Base-by-base conservation (phyloP, 2,888 invertebrate genomes). In the Pinctada fucata region DNA sequence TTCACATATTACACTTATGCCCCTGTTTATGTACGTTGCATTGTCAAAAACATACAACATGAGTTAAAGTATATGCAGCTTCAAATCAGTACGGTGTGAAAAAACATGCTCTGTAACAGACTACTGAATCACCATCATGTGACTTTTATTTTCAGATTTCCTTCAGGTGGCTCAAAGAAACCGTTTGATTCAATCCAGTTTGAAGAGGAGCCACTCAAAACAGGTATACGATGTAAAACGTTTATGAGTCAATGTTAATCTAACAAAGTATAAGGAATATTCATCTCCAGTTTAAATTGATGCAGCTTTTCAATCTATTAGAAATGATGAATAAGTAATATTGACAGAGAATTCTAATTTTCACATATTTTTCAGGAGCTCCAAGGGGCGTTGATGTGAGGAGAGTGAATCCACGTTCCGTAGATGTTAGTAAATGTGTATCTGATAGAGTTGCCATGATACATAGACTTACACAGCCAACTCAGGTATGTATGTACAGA, bases 181-280 rank as follows among this genome's bases (percentile, higher is more conserved):
- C 89, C 91, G 49, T 90, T 91, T 88, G 91, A 91, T 82, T 89
- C 90, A 5, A 88, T 91, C 13, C 89, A 91, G 78, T 84, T 84
- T 76, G 73, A 78, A 13, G 80, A 83, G n/a, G 64, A 47, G n/a
- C 49, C 76, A 16, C 6, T 58, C 13, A 64, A 69, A 64, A 81
- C 76, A n/a, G 70, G 71, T 72, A 13, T 31, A 31, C 31, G 31
- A 31, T 31, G 31, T 31, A 31, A 31, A 31, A 31, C 31, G 31
- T 31, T 31, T 31, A 31, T 31, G 31, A 31, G 31, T 31, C 31
- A 31, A 31, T 31, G 31, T 31, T 31, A 31, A 31, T 31, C 31
- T 31, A 31, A 31, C 31, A 31, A 31, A 31, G 31, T 31, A 31
- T 31, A 31, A 31, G 31, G 31, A 31, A 31, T 31, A 31, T 31